Percentiles rank a stretch among this genome's conserved stretches.
phyloP scores from a whole-genome alignment of 2,113 vertebrate species.

The Rhinogobius similis region DNA sequence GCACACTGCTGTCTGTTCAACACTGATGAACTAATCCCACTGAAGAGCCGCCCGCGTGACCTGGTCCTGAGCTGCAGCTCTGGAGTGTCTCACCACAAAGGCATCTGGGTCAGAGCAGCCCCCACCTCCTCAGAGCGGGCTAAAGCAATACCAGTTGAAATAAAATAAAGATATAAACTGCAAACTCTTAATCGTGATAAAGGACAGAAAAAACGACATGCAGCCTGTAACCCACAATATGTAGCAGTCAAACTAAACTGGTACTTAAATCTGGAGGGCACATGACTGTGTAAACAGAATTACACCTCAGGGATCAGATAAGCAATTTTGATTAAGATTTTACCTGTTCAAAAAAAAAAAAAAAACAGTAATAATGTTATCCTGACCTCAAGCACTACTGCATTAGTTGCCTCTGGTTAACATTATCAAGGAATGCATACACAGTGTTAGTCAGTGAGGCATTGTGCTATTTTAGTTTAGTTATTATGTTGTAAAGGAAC shows the following conservation, averaged over 20 bases:
- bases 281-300: background rate
- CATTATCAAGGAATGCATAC: background rate
- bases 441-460: background rate
- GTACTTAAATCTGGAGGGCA: background rate
- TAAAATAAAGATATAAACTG: background rate
- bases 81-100: conserved; percentile 55
- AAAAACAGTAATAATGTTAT: background rate
- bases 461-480: background rate
- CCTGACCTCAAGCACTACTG: background rate
- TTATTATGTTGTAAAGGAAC: background rate
- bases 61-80: conserved; percentile 38
- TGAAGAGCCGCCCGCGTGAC: conserved; percentile 34
- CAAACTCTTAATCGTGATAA: background rate
- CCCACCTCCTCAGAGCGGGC: background rate
- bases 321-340: background rate
- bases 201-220: background rate
- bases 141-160: background rate
- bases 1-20: conserved; percentile 38
- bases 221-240: background rate
- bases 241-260: background rate
- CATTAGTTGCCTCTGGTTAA: background rate
- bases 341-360: background rate
- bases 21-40: conserved; percentile 50
- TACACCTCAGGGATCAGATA: background rate
- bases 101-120: conserved; percentile 11